Conservation (phyloP, 2,113 vertebrate genomes). For the Neodon shergylaensis region DNA sequence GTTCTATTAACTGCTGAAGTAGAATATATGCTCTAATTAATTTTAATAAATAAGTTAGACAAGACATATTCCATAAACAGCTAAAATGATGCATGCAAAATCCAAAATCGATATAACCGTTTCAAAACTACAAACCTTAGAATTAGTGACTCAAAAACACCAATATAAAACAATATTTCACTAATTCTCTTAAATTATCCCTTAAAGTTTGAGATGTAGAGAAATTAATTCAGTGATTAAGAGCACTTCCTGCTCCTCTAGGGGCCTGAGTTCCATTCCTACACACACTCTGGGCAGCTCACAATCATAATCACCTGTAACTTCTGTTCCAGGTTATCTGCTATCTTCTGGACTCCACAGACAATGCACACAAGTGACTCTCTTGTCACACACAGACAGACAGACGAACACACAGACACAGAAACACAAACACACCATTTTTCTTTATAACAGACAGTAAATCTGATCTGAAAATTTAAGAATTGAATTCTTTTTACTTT, state of each 20-base stretch:
- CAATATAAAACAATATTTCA: constrained; percentile 49
- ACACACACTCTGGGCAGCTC: background rate
- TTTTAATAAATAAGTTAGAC: constrained; percentile 44
- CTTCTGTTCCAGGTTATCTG: background rate
- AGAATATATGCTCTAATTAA: constrained; percentile 64
- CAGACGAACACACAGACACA: background rate
- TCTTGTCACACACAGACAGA: background rate
- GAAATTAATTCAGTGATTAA: background rate
- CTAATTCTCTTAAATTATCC: background rate
- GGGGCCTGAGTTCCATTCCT: background rate
- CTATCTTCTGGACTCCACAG: background rate
- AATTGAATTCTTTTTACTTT: background rate
- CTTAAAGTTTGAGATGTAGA: constrained; percentile 1
- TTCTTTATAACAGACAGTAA: constrained; percentile 26
- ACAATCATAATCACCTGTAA: background rate
- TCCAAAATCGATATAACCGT: constrained; percentile 52
- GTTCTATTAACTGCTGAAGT: constrained; percentile 60
- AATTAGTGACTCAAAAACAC: constrained; percentile 40
- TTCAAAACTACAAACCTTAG: constrained; percentile 41
- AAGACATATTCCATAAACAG: constrained; percentile 55
- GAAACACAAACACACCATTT: too few relatives aligned
- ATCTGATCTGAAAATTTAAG: background rate
- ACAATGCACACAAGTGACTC: background rate
- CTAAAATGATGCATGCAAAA: constrained; percentile 56
- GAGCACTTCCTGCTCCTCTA: background rate